Percentiles rank a stretch among this genome's conserved stretches.
Evolutionary conservation across 2,888 invertebrate genomes (phyloP).

Genomic region (Branchellion lobata): DNA sequence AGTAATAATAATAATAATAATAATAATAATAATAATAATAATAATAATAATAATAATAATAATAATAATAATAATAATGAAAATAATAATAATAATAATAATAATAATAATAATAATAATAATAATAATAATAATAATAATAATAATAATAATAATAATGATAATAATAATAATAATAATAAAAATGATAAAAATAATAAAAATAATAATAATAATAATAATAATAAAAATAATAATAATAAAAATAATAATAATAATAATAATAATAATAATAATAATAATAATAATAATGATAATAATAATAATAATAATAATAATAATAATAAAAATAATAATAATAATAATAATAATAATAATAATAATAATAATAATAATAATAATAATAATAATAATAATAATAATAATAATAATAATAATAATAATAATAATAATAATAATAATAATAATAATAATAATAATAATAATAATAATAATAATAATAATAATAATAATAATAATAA

Average conservation of each 20-base stretch:
- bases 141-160: background rate
- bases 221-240: background rate
- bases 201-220: background rate
- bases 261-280: constrained; percentile 30
- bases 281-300: constrained; percentile 38
- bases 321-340: constrained; percentile 36
- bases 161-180: background rate
- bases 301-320: constrained; percentile 40
- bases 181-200: background rate
- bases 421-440: constrained; percentile 40
- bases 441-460: constrained; percentile 40
- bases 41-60: background rate
- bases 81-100: background rate
- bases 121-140: background rate
- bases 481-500: background rate
- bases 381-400: constrained; percentile 40
- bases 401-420: constrained; percentile 40
- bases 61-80: background rate
- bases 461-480: constrained; percentile 40
- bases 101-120: background rate
- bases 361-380: constrained; percentile 40
- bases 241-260: constrained; percentile 20
- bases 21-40: background rate
- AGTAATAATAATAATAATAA: background rate
- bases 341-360: constrained; percentile 40